phyloP scores from a whole-genome alignment of 2,113 vertebrate species.

The Odontophorus gujanensis region DNA sequence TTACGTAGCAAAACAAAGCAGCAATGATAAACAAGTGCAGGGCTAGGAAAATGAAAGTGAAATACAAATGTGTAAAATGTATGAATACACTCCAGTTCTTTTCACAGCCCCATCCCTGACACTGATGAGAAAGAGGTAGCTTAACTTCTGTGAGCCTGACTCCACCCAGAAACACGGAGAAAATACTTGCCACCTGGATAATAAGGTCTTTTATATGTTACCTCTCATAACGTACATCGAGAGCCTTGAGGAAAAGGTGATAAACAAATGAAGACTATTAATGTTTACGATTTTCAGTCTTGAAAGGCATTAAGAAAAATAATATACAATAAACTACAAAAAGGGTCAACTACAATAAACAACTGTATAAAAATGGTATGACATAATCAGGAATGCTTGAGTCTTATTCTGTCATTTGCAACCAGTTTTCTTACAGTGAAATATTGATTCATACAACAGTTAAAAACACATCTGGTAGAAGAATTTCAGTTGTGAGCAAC shows the following conservation, averaged over 20 bases:
- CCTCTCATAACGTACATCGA: background rate
- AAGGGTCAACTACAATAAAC: background rate
- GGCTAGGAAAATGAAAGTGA: background rate
- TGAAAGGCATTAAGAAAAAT: background rate
- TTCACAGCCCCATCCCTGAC: background rate
- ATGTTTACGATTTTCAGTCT: background rate
- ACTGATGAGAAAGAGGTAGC: background rate
- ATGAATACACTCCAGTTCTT: background rate
- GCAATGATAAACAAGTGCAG: background rate
- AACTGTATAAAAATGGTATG: background rate
- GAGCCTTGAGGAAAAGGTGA: background rate
- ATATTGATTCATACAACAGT: constrained; percentile 62
- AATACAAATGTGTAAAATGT: background rate
- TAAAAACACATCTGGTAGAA: constrained; percentile 75
- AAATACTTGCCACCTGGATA: background rate
- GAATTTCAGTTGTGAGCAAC: constrained; percentile 76
- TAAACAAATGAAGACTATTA: background rate
- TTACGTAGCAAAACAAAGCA: background rate
- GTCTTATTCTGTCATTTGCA: background rate
- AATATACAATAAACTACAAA: too few relatives aligned
- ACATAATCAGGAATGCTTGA: background rate
- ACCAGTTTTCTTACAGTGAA: constrained; percentile 72
- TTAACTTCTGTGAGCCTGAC: background rate
- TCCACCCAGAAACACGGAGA: background rate
- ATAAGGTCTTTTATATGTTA: background rate